Evolutionary conservation across 2,113 vertebrate genomes (phyloP), one percentile per base, ranked within the genome.

Genomic region (Tamias sibiricus): DNA sequence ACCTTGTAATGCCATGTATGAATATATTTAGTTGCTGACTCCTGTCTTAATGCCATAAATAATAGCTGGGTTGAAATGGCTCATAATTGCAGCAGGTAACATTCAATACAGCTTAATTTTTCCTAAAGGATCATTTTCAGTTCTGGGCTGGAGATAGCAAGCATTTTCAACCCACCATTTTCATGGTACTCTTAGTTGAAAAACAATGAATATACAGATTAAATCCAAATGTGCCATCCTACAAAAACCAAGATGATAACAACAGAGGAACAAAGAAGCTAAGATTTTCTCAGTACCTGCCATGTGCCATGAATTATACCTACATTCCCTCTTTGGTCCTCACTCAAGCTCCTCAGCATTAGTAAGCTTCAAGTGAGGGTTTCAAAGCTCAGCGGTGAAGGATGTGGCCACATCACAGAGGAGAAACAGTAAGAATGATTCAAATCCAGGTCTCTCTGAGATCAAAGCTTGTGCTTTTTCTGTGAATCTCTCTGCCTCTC

Each of bases 81-180:
- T 91, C 69, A 80, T 95, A 77, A 89, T 35, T 91, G 49, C 26
- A 86, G 26, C 87, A 75, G 52, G 35, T 91, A 86, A 35, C 30
- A 76, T 75, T 90, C 87, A 76, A 44, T 62, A 59, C 2, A 91
- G 5, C 2, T 79, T 72, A 49, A 59, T 6, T 87, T 80, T 66
- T 62, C 12, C 8, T 66, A 54, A 82, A 92, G 30, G 57, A 72
- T 85, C 35, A 9, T 59, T 74, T 96, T 79, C 19, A 80, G 57
- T 66, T 6, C 35, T 62, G 20, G 49, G 30, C 14, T 42, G n/a
- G n/a, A 91, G 19, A 62, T 5, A 57, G 52, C 6, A 75, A 80
- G 64, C 6, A 32, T 64, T n/a, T 89, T 24, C 83, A 72, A 32
- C 28, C 40, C 11, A 26, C 7, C 42, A n/a, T 32, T 37, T 24